Evolutionary conservation across 2,888 invertebrate genomes (phyloP), one percentile per base, ranked within the genome.

Genomic region (Maniola hyperantus): DNA sequence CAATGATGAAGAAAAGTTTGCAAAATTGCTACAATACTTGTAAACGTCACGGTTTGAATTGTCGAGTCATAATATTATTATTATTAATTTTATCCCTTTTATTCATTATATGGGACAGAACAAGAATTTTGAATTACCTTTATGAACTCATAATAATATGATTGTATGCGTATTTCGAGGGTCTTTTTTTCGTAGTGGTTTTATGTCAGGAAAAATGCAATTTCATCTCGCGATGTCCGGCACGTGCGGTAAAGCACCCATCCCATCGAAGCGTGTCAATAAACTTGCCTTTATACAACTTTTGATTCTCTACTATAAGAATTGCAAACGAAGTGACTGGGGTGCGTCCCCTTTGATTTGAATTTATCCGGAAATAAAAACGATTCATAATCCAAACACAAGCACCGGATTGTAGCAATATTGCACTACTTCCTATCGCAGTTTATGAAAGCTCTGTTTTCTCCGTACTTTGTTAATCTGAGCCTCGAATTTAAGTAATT

Each of bases 331-430:
- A 57, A 61, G 50, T 57, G 42, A 64, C 58, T 33, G n/a, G 68
- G 70, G 70, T 65, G 65, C 50, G 58, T 63, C 66, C 70, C 68
- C 70, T 64, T 48, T 58, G 18, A 18, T 48, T 51, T 20, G 13
- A 57, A 58, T 34, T 60, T 54, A 51, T 58, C 66, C 64, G 70
- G 70, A 66, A 59, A 53, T 51, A 62, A 71, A 50, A 70, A 70
- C 54, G 20, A 71, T 68, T 64, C 61, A 54, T 64, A 62, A 55
- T 57, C 39, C 61, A 58, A 66, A 69, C 62, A 62, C 57, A 34
- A 60, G 20, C 13, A 68, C 48, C 42, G 58, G 54, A 64, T 50
- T 64, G 53, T 44, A 53, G 11, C 54, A 66, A 64, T 68, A 50
- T 51, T 60, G 46, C 20, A 18, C 33, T 46, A 11, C 20, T 20